These are phyloP conservation scores for Aplysina aerophoba DNA, from an alignment of 37 sponge, comb jelly and placozoan genomes.

Conservation along the genomic window DNA sequence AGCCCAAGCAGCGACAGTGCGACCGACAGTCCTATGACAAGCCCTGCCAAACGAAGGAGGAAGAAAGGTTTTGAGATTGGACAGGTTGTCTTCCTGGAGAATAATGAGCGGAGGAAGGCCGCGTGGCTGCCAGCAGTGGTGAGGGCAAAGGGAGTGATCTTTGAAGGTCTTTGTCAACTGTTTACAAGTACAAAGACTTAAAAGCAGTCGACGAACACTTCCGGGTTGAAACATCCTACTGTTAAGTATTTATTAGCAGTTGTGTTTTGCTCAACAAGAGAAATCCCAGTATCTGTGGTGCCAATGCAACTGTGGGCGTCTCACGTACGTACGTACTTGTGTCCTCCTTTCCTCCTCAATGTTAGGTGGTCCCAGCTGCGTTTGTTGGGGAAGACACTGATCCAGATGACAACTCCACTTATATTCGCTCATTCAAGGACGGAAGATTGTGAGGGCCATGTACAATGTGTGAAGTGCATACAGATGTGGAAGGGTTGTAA, in stretches of 20 bases:
- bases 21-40: background rate
- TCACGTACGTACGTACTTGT: background rate
- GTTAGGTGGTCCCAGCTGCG: slow-evolving; percentile 65
- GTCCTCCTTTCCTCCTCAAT: background rate
- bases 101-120: slow-evolving; percentile 59
- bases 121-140: slow-evolving; percentile 82
- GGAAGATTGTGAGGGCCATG: slow-evolving; percentile 86
- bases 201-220: no score
- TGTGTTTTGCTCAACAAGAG: no score
- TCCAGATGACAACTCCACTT: slow-evolving; percentile 52
- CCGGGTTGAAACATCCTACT: no score
- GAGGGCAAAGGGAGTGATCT: no score
- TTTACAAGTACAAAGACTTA: no score
- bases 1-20: background rate
- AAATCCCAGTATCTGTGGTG: no score
- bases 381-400: slow-evolving; percentile 68
- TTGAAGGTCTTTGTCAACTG: no score
- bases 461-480: background rate
- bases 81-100: slow-evolving; percentile 75
- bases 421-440: slow-evolving; percentile 87
- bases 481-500: no score
- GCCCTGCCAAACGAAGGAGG: background rate
- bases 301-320: no score
- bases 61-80: slow-evolving; percentile 7
- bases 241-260: no score